Percentiles rank a stretch among this genome's conserved stretches.
phyloP scores from a whole-genome alignment of 2,888 invertebrate genomes.

The Mythimna ferrago region DNA sequence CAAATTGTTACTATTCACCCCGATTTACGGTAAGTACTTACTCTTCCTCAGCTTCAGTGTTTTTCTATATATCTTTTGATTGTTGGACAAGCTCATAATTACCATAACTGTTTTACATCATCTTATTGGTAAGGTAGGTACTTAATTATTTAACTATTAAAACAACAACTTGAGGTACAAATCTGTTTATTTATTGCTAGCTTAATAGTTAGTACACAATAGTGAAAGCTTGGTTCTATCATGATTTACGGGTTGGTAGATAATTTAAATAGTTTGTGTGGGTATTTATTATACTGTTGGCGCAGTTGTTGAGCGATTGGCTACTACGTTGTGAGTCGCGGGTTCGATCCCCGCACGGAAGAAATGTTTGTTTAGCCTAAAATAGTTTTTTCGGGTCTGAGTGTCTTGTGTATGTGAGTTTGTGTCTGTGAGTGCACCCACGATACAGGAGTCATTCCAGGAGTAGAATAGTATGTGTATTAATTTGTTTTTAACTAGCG shows the following conservation, averaged over 20 bases:
- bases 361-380: too few relatives aligned
- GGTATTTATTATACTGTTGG: too few relatives aligned
- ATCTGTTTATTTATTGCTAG: constrained; percentile 9
- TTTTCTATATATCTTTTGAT: background rate
- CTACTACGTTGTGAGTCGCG: too few relatives aligned
- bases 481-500: too few relatives aligned
- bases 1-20: too few relatives aligned
- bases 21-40: background rate
- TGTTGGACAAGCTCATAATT: background rate
- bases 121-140: background rate
- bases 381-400: too few relatives aligned
- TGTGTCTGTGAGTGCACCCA: too few relatives aligned
- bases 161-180: background rate
- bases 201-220: background rate
- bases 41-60: background rate
- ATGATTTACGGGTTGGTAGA: background rate
- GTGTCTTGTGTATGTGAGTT: too few relatives aligned
- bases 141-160: background rate
- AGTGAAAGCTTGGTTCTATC: background rate
- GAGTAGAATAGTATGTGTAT: background rate
- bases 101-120: background rate
- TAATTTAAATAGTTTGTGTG: background rate
- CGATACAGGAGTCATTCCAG: too few relatives aligned
- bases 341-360: too few relatives aligned
- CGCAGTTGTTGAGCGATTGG: too few relatives aligned